Conservation (phyloP, 2,113 vertebrate genomes). For the Carettochelys insculpta region DNA sequence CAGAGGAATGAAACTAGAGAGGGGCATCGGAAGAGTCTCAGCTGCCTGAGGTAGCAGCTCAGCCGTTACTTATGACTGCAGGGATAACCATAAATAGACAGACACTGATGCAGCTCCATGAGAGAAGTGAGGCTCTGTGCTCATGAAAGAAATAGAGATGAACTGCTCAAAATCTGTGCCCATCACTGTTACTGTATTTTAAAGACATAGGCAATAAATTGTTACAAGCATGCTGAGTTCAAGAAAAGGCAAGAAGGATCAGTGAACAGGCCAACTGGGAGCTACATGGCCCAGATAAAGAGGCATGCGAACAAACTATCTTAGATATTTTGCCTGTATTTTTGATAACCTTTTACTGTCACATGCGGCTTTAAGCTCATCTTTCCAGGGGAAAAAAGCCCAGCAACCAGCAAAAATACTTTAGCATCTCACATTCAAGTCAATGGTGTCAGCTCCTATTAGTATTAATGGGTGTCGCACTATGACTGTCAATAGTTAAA, state of each 20-base stretch:
- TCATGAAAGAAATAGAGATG: not conserved
- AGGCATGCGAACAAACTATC: not conserved
- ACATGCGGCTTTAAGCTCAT: not conserved
- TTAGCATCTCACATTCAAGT: not conserved
- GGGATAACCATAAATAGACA: not conserved
- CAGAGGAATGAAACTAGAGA: not conserved
- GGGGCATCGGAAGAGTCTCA: not conserved
- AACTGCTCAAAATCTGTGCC: not conserved
- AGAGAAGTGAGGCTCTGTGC: not conserved
- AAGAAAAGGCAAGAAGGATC: fast-evolving
- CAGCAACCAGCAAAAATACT: not conserved
- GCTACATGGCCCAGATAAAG: fast-evolving
- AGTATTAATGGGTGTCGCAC: not conserved
- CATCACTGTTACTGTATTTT: not conserved
- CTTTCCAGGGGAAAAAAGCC: slow-evolving; percentile 11
- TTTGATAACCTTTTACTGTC: not conserved
- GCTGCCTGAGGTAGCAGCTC: not conserved
- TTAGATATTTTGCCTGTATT: not conserved
- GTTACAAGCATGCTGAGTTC: not conserved
- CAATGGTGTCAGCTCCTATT: not conserved
- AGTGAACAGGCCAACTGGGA: fast-evolving
- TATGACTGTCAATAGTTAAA: fast-evolving
- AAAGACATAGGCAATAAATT: not conserved
- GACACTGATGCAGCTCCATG: not conserved
- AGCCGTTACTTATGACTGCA: not conserved